Evolutionary conservation across 2,113 vertebrate species (phyloP).

Genomic region (Columbina picui): DNA sequence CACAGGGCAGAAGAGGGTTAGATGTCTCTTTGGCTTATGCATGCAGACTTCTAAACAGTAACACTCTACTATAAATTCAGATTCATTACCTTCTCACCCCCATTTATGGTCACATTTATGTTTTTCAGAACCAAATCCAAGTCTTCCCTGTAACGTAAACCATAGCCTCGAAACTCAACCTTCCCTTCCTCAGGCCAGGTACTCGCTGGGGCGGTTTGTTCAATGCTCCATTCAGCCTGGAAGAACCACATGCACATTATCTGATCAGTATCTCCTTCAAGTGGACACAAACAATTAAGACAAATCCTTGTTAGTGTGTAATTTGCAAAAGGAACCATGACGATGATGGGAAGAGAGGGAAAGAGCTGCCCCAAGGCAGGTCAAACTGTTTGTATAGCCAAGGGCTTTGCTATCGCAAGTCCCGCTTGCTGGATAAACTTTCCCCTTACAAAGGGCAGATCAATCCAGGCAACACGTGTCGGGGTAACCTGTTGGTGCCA

Average conservation of each 20-base stretch:
- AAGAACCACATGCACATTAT: not conserved
- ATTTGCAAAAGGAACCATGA: not conserved
- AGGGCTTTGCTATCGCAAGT: not conserved
- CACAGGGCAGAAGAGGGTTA: not conserved
- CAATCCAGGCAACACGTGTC: not conserved
- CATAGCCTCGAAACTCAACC: constrained; percentile 84
- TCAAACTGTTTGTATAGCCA: not conserved
- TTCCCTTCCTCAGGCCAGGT: constrained; percentile 86
- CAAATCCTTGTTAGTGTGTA: not conserved
- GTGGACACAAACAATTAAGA: accelerated
- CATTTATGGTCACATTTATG: constrained; percentile 82
- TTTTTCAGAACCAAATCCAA: constrained; percentile 89
- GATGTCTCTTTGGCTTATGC: not conserved
- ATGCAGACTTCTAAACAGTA: not conserved
- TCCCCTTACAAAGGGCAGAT: not conserved
- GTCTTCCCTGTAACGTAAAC: constrained; percentile 88
- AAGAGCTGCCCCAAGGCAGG: not conserved
- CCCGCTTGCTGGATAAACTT: not conserved
- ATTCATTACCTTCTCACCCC: constrained; percentile 89
- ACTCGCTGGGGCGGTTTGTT: constrained; percentile 62
- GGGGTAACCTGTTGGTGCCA: not conserved
- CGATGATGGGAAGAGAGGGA: not conserved
- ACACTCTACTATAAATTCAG: not conserved
- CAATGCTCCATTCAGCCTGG: constrained; percentile 87
- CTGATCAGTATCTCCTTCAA: not conserved